phyloP scores from a whole-genome alignment of 2,113 vertebrate species.

The Chloroceryle aenea region DNA sequence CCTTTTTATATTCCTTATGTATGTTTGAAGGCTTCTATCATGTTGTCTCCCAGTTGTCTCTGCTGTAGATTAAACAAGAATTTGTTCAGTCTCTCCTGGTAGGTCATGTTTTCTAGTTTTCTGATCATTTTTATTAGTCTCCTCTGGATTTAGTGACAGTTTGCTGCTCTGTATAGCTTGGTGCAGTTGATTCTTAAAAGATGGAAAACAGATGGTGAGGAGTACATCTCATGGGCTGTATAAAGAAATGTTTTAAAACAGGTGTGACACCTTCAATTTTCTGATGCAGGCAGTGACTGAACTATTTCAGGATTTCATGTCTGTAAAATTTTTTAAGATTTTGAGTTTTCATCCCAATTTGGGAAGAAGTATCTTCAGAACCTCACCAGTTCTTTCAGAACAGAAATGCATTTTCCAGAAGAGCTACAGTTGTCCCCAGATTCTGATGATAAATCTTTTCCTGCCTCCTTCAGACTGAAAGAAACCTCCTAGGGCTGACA shows the following conservation, averaged over 20 bases:
- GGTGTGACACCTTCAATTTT: slow-evolving; percentile 1
- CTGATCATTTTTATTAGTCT: slow-evolving; percentile 7
- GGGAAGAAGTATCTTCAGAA: background rate
- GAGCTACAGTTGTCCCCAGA: background rate
- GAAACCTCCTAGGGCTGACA: background rate
- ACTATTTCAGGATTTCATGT: background rate
- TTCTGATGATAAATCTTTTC: background rate
- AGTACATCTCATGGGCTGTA: background rate
- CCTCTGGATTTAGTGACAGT: background rate
- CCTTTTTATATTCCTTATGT: background rate
- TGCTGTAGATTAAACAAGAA: slow-evolving; percentile 14
- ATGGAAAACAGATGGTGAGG: background rate
- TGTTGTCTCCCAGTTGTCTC: background rate
- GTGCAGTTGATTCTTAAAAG: slow-evolving; percentile 3
- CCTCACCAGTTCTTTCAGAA: slow-evolving; percentile 23
- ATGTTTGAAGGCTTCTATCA: background rate
- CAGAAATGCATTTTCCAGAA: background rate
- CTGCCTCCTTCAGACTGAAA: background rate
- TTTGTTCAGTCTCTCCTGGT: background rate
- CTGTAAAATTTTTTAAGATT: background rate
- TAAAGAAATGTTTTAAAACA: background rate
- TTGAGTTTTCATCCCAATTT: background rate
- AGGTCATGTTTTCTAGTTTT: slow-evolving; percentile 20
- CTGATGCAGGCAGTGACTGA: background rate
- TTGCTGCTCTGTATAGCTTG: background rate